These are phyloP conservation scores for Aurelia sp. DNA, from an alignment of 30 jellyfish, hydroid and myxozoan species.

Conservation along the genomic window DNA sequence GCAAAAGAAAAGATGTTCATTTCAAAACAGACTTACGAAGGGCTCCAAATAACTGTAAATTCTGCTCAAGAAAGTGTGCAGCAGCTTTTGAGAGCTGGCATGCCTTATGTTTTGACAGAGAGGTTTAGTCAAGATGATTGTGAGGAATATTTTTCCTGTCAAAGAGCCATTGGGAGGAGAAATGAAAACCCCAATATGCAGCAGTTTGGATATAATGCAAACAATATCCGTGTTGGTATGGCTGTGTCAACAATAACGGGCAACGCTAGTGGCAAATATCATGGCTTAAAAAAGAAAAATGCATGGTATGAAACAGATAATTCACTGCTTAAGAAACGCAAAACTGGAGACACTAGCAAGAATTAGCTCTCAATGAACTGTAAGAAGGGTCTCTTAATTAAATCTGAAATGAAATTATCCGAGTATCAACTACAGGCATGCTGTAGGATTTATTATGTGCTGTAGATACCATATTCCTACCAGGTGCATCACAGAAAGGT, in stretches of 20 bases:
- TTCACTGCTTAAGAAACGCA: constrained; percentile 32
- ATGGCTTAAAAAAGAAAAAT: constrained; percentile 23
- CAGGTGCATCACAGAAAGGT: too few relatives aligned
- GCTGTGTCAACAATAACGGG: constrained; percentile 35
- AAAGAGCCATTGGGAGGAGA: constrained; percentile 51
- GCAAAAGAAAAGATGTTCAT: constrained; percentile 51
- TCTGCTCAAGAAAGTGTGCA: constrained; percentile 15
- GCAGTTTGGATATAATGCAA: constrained; percentile 49
- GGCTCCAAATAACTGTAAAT: constrained; percentile 26
- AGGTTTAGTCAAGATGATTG: constrained; percentile 29
- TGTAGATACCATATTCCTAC: too few relatives aligned
- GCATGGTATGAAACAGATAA: constrained; percentile 31
- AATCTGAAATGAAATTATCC: too few relatives aligned
- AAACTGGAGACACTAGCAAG: background rate
- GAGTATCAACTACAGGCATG: too few relatives aligned
- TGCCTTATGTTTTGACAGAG: constrained; percentile 48
- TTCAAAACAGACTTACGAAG: constrained; percentile 45
- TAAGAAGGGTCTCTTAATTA: too few relatives aligned
- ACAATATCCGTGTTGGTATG: constrained; percentile 35
- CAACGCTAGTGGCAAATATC: constrained; percentile 49
- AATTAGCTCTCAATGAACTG: too few relatives aligned
- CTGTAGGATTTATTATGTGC: too few relatives aligned
- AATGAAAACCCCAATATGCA: constrained; percentile 36
- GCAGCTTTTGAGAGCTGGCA: constrained; percentile 42
- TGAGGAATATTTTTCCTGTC: constrained; percentile 56